Evolutionary conservation across 2,888 invertebrate genomes (phyloP).

Genomic region (Latrodectus hesperus): DNA sequence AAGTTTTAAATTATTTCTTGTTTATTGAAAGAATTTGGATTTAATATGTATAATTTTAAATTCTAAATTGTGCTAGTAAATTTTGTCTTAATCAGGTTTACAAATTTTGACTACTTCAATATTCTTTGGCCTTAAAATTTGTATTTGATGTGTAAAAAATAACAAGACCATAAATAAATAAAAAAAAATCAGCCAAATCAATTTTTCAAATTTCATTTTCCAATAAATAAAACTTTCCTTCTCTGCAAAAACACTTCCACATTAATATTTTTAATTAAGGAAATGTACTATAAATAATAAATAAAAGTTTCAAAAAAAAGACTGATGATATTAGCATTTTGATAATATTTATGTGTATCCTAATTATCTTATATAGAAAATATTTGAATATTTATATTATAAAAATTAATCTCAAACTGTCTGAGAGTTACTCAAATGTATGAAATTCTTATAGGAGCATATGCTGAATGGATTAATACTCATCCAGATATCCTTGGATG

Average conservation of each 20-base stretch:
- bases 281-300: background rate
- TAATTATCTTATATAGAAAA: background rate
- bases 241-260: background rate
- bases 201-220: background rate
- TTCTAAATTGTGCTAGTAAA: too few relatives aligned
- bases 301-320: background rate
- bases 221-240: background rate
- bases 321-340: background rate
- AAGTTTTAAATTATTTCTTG: too few relatives aligned
- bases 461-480: slow-evolving; percentile 88
- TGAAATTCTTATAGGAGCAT: slow-evolving; percentile 79
- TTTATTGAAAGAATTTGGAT: too few relatives aligned
- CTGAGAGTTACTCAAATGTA: background rate
- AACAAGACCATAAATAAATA: too few relatives aligned
- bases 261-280: background rate
- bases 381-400: background rate
- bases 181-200: background rate
- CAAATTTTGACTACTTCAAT: too few relatives aligned
- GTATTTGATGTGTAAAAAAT: too few relatives aligned
- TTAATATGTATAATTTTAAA: too few relatives aligned
- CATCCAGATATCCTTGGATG: slow-evolving; percentile 82
- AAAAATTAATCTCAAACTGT: too few relatives aligned
- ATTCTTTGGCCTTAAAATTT: too few relatives aligned
- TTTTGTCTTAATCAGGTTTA: too few relatives aligned
- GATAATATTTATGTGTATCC: background rate